Conservation (phyloP, 2,113 vertebrate species). For the Ptyas mucosa region DNA sequence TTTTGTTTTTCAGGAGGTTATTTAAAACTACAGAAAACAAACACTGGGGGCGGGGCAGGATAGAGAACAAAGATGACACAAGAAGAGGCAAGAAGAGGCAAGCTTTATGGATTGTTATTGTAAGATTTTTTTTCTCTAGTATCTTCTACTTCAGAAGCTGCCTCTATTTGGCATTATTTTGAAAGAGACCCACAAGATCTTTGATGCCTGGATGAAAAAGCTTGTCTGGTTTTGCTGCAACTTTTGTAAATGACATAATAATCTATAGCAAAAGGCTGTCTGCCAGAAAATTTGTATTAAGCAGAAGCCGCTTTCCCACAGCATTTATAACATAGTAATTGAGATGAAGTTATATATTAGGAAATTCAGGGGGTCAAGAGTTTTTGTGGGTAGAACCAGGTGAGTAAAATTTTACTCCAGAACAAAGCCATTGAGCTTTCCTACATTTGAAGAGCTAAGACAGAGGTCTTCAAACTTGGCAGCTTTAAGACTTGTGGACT, state of each 20-base stretch:
- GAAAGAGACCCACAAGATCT: background rate
- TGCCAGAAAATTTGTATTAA: background rate
- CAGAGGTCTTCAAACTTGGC: too few species aligned
- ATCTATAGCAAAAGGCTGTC: background rate
- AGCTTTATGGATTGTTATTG: background rate
- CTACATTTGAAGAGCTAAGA: background rate
- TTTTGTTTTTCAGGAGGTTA: slow-evolving; percentile 39
- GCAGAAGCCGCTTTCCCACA: background rate
- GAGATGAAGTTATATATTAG: background rate
- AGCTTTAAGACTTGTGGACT: too few species aligned
- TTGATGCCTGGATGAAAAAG: background rate
- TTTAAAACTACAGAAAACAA: slow-evolving; percentile 58
- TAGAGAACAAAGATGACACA: background rate
- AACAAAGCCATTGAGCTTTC: background rate
- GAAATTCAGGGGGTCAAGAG: background rate
- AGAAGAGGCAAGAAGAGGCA: slow-evolving; percentile 21
- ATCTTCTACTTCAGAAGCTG: background rate
- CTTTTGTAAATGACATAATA: slow-evolving; percentile 3
- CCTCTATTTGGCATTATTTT: background rate
- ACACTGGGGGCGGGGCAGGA: slow-evolving; percentile 6
- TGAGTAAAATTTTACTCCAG: background rate
- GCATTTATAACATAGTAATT: background rate
- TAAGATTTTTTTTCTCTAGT: background rate
- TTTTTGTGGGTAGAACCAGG: background rate
- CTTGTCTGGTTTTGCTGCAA: slow-evolving; percentile 8